Evolutionary conservation across 2,888 invertebrate genomes (phyloP).

Genomic region (Andrena minutula): DNA sequence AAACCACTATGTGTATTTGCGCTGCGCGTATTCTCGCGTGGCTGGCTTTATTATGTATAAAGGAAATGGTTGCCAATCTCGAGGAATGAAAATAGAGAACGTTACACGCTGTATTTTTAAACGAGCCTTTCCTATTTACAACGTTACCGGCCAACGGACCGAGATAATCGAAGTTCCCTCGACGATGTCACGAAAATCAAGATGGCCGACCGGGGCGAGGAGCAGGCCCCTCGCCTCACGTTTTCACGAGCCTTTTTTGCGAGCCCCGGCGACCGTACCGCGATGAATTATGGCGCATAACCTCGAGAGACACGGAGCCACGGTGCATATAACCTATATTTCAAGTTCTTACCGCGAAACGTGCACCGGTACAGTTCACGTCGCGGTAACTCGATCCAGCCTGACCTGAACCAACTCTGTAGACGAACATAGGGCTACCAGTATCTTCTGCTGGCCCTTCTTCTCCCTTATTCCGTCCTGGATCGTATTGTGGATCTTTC

Average conservation of each 20-base stretch:
- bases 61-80: slow-evolving; percentile 26
- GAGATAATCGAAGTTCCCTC: slow-evolving; percentile 38
- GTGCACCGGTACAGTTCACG: slow-evolving; percentile 50
- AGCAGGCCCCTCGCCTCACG: slow-evolving; percentile 39
- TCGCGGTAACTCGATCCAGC: slow-evolving; percentile 55
- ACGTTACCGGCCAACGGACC: background rate
- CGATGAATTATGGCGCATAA: slow-evolving; percentile 72
- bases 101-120: background rate
- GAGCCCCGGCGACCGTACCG: slow-evolving; percentile 39
- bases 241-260: slow-evolving; percentile 60
- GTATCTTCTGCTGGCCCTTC: background rate
- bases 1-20: background rate
- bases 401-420: slow-evolving; percentile 25
- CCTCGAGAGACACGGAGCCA: slow-evolving; percentile 67
- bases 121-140: slow-evolving; percentile 5
- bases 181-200: slow-evolving; percentile 44
- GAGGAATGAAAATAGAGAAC: slow-evolving; percentile 25
- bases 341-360: slow-evolving; percentile 70
- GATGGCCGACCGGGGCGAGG: slow-evolving; percentile 45
- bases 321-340: slow-evolving; percentile 70
- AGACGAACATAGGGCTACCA: slow-evolving; percentile 2
- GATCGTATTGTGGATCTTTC: slow-evolving; percentile 11
- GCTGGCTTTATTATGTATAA: background rate
- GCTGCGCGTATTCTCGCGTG: too few relatives aligned
- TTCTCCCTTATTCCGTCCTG: background rate